Evolutionary conservation across 1,140 invertebrate species (phyloP).

Genomic region (Drosophila pandora): DNA sequence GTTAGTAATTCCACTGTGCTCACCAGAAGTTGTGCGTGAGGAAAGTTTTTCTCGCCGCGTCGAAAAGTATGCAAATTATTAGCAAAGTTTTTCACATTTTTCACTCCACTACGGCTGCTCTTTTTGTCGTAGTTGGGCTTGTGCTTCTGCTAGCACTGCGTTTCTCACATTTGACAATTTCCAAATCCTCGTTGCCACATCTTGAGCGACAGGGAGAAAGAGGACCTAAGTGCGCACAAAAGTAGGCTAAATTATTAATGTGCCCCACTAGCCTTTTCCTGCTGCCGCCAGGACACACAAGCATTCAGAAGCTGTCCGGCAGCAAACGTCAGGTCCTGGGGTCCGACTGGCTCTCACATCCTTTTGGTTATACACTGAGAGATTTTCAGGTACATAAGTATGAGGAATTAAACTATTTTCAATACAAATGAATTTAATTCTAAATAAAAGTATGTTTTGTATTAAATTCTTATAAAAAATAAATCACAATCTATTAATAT

Average conservation of each 20-base stretch:
- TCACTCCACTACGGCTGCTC: constrained; percentile 41
- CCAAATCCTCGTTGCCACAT: constrained; percentile 54
- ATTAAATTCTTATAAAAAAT: not conserved
- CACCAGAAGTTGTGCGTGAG: constrained; percentile 42
- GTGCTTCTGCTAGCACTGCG: constrained; percentile 4
- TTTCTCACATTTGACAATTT: constrained; percentile 65
- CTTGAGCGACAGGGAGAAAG: constrained; percentile 28
- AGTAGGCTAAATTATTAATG: constrained; percentile 50
- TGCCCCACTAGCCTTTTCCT: constrained; percentile 20
- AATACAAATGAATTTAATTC: no score
- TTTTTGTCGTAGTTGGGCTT: not conserved
- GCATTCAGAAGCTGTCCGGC: constrained; percentile 17
- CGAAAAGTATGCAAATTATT: constrained; percentile 80
- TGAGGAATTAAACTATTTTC: no score
- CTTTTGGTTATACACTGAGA: constrained; percentile 7
- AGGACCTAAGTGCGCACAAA: constrained; percentile 45
- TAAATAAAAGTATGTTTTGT: not conserved
- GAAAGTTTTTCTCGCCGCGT: constrained; percentile 57
- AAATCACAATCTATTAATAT: not conserved
- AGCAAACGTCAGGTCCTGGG: constrained; percentile 24
- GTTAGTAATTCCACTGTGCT: constrained; percentile 5
- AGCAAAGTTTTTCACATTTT: constrained; percentile 75
- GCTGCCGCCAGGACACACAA: constrained; percentile 4
- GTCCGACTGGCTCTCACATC: constrained; percentile 15
- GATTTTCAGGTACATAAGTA: no score